Base-by-base conservation (phyloP, 64 coral and sea anemone genomes). In the Montipora foliosa region DNA sequence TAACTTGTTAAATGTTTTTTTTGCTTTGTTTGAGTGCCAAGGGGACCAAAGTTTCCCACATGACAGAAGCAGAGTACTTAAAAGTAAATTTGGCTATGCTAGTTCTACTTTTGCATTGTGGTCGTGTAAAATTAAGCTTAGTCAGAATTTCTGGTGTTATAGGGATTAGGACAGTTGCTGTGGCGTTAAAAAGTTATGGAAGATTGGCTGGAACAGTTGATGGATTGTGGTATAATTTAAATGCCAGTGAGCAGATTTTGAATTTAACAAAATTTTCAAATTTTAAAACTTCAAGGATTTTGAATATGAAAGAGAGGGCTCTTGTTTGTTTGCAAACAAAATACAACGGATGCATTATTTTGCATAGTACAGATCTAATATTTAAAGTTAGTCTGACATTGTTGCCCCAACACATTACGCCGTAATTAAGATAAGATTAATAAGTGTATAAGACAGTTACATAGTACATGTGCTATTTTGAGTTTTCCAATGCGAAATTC, bases 361-460 rank as follows among this genome's bases (percentile, higher is more conserved):
- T 80, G 78, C 19, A 58, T 20, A 80, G 78, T 80, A 80, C 78
- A 5, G 13, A 80, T 80, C 78, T 80, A n/a, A n/a, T 80, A 80
- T 57, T 80, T 55, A 57, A 80, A 80, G n/a, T 80, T 80, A 57
- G 78, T 87, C 69, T 87, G 61, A 87, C 75, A 24, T 3, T 87
- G 47, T 24, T 47, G 73, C 75, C 75, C 72, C 86, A 88, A 75
- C 64, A 55, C 52, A 88, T 58, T 67, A 44, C 61, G 10, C 82
- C 82, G 14, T 70, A 86, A 5, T 25, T 88, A 75, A 76, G 86
- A 88, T 89, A 89, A 48, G 75, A 49, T 50, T 80, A 57, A 80
- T 55, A 57, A 80, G 47, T 55, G 48, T 49, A 80, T 55, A 52
- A 57, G 58, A 55, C 19, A 74, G 70, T 74, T 74, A n/a, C n/a